Evolutionary conservation across 2,113 vertebrate species (phyloP).

Genomic region (Struthidea cinerea): DNA sequence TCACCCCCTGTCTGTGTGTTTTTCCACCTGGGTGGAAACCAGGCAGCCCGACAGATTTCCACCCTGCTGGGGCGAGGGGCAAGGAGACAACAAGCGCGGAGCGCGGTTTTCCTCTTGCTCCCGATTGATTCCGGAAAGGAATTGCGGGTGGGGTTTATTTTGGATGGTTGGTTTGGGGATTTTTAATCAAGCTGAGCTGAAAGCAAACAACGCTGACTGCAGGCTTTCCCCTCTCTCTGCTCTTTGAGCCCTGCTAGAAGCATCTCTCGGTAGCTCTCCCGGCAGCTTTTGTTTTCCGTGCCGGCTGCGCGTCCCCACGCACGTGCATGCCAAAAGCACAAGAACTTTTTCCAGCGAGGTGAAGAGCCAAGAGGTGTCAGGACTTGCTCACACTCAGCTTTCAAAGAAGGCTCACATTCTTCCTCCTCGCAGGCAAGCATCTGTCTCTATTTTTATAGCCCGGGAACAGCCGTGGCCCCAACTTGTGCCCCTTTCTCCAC

Average conservation of each 20-base stretch:
- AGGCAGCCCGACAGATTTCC: background rate
- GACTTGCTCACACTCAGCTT: constrained; percentile 28
- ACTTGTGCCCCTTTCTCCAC: background rate
- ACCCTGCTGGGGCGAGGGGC: background rate
- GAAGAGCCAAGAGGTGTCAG: constrained; percentile 57
- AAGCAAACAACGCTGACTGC: background rate
- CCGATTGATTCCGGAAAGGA: background rate
- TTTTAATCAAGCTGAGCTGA: background rate
- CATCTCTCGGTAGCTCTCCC: constrained; percentile 12
- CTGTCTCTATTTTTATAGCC: constrained; percentile 44
- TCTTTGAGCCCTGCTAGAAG: constrained; percentile 37
- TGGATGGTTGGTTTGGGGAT: background rate
- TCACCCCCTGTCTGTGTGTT: background rate
- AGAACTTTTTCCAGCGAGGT: constrained; percentile 52
- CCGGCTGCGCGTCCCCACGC: background rate
- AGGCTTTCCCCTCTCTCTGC: background rate
- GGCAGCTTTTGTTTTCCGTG: constrained; percentile 3
- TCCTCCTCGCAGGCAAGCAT: constrained; percentile 14
- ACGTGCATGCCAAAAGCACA: background rate
- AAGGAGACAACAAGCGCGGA: fast-evolving
- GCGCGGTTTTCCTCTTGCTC: background rate
- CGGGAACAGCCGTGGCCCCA: constrained; percentile 29
- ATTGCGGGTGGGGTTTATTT: background rate
- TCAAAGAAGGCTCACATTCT: constrained; percentile 50
- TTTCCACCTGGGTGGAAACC: background rate